These are phyloP conservation scores for Ophiodon elongatus DNA, from an alignment of 2,113 vertebrate species.

Conservation along the genomic window DNA sequence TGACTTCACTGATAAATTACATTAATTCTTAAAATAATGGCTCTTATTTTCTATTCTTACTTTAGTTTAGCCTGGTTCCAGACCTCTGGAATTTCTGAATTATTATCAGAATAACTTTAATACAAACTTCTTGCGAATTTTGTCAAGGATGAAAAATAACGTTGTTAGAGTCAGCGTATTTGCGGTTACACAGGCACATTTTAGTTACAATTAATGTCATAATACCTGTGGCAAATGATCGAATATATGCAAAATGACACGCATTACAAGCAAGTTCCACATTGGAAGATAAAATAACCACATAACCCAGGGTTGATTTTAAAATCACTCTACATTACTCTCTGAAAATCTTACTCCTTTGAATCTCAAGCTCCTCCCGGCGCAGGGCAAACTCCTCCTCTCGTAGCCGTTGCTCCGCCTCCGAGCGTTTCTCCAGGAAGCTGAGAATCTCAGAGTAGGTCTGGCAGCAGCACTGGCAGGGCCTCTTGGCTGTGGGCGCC, in stretches of 20 bases:
- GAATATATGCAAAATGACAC: not conserved
- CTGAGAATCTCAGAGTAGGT: constrained; percentile 86
- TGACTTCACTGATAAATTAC: not conserved
- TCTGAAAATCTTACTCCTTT: constrained; percentile 71
- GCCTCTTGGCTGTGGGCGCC: constrained; percentile 78
- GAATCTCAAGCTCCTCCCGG: constrained; percentile 85
- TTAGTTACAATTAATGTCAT: not conserved
- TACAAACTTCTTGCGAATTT: not conserved
- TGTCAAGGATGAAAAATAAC: not conserved
- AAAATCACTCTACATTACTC: not conserved
- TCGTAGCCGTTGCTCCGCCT: constrained; percentile 85
- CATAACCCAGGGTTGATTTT: not conserved
- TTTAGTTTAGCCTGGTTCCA: constrained; percentile 3
- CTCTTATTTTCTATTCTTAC: not conserved
- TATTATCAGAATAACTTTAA: not conserved
- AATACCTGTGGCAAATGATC: not conserved
- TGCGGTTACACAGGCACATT: not conserved
- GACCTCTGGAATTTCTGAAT: not conserved
- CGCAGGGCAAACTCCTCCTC: constrained; percentile 85
- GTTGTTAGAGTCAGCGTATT: not conserved
- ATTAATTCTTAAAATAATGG: not conserved
- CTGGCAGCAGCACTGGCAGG: constrained; percentile 87
- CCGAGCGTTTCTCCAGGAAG: constrained; percentile 86
- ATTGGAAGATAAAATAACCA: not conserved
- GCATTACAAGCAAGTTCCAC: not conserved